Conservation (phyloP, 1,140 invertebrate genomes). For the Meloidogyne hapla region DNA sequence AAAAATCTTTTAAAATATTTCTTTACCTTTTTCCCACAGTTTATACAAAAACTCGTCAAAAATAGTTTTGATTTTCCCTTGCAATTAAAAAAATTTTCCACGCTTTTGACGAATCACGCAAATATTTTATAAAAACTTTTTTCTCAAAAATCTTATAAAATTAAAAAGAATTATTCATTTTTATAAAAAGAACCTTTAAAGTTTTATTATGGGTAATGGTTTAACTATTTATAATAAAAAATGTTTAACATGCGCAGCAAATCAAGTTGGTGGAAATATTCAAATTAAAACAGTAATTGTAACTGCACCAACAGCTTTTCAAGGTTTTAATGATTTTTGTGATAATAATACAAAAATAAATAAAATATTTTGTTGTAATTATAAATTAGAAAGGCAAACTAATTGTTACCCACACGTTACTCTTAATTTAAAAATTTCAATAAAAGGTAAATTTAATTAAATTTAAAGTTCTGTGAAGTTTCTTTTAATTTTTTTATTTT, state of each 20-base stretch:
- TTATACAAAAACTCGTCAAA: neutral
- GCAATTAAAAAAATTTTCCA: neutral
- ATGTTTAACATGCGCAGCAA: neutral
- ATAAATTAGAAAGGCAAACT: too few species aligned
- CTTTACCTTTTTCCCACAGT: neutral
- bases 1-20: too few species aligned
- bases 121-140: neutral
- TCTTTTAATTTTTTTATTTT: too few species aligned
- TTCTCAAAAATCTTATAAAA: neutral
- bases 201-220: neutral
- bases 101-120: neutral
- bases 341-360: too few species aligned
- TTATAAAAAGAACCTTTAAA: neutral
- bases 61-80: neutral
- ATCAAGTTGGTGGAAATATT: neutral
- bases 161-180: neutral
- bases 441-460: too few species aligned
- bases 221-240: neutral
- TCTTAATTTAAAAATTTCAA: too few species aligned
- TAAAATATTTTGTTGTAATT: too few species aligned
- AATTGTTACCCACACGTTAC: too few species aligned
- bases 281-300: conserved; percentile 3
- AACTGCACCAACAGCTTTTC: neutral
- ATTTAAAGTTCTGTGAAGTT: too few species aligned
- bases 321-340: neutral